These are phyloP conservation scores for Leptopilina myrica DNA, from an alignment of 2,888 invertebrate species.

Conservation along the genomic window DNA sequence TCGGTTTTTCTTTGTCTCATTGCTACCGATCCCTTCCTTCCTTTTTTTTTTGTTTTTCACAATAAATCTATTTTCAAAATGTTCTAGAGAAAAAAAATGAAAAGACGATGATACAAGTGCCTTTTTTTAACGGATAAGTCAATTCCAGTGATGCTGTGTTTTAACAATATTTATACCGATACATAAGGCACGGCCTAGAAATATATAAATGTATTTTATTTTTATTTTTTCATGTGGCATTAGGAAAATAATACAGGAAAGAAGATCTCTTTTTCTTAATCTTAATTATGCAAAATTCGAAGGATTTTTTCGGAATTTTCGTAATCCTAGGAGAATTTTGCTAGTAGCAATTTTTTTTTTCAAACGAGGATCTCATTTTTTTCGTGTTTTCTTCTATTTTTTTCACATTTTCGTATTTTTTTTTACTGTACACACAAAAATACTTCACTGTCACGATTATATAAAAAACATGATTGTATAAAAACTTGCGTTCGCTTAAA, in stretches of 20 bases:
- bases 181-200: constrained; percentile 41
- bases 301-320: neutral
- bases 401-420: neutral
- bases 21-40: constrained; percentile 38
- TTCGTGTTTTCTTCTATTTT: constrained; percentile 2
- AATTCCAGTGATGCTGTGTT: constrained; percentile 34
- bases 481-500: constrained; percentile 36
- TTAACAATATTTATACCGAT: constrained; percentile 18
- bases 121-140: constrained; percentile 22
- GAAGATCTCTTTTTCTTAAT: constrained; percentile 23
- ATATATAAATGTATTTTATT: constrained; percentile 17
- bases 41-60: neutral
- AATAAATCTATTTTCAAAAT: neutral
- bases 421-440: constrained; percentile 39
- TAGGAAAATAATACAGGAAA: constrained; percentile 39
- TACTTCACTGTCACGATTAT: constrained; percentile 35
- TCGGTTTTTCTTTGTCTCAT: neutral
- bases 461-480: constrained; percentile 39
- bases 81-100: constrained; percentile 12
- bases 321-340: neutral
- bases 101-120: constrained; percentile 10
- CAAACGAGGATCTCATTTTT: constrained; percentile 16
- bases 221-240: neutral
- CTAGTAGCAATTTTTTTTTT: constrained; percentile 15
- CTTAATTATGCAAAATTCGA: neutral